Evolutionary conservation across 2,113 vertebrate species (phyloP).

Genomic region (Piprites chloris): DNA sequence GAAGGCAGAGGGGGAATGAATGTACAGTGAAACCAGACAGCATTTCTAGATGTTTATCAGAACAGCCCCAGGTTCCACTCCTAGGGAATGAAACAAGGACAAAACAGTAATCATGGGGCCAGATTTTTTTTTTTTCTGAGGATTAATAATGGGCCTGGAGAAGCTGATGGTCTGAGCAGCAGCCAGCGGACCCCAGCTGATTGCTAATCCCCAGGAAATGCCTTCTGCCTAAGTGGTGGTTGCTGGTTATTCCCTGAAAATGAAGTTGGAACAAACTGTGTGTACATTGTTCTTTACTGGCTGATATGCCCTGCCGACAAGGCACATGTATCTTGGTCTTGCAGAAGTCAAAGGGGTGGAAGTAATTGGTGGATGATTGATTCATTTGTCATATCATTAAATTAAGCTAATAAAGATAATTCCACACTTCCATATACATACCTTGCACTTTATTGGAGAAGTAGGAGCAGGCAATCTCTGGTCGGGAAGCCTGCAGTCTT

Average conservation of each 20-base stretch:
- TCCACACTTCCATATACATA: neutral
- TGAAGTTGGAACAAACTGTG: neutral
- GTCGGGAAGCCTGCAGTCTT: neutral
- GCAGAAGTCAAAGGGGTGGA: neutral
- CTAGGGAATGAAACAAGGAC: neutral
- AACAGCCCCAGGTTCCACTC: neutral
- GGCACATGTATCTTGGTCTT: neutral
- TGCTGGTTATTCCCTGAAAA: constrained; percentile 38
- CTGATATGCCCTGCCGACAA: neutral
- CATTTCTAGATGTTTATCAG: neutral
- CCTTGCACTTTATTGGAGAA: neutral
- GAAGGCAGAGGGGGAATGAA: neutral
- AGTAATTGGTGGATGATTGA: neutral
- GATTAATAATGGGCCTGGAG: constrained; percentile 38
- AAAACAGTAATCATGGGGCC: neutral
- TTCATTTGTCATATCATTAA: neutral
- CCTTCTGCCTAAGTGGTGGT: constrained; percentile 26
- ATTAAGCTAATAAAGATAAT: neutral
- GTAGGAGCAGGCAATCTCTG: neutral
- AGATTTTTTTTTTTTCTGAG: neutral
- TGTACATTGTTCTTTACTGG: neutral
- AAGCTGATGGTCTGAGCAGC: constrained; percentile 26
- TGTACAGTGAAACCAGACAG: neutral
- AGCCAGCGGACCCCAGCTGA: neutral
- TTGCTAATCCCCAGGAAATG: constrained; percentile 64